Conservation (phyloP, 2,113 vertebrate species). For the Sorex araneus region DNA sequence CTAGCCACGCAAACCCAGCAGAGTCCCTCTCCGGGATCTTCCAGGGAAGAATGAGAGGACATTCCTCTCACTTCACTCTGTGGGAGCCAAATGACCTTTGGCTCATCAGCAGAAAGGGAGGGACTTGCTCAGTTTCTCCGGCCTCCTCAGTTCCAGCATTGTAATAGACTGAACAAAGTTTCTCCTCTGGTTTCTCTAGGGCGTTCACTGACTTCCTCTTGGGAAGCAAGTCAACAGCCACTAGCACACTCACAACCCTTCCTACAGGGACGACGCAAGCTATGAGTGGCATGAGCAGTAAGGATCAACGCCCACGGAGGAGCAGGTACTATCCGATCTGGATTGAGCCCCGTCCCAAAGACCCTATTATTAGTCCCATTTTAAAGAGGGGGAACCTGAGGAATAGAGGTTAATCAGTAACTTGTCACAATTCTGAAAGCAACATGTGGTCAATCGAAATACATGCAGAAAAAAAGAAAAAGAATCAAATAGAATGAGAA, state of each 20-base stretch:
- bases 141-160: slow-evolving; percentile 20
- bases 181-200: slow-evolving; percentile 76
- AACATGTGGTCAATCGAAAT: not conserved
- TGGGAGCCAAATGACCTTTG: slow-evolving; percentile 77
- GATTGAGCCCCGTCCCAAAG: not conserved
- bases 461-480: slow-evolving; percentile 16
- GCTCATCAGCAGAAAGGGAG: slow-evolving; percentile 63
- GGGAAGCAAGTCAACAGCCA: slow-evolving; percentile 73
- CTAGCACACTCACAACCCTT: slow-evolving; percentile 36
- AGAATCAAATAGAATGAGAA: not conserved
- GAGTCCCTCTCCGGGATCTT: slow-evolving; percentile 12
- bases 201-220: slow-evolving; percentile 82
- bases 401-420: slow-evolving; percentile 49
- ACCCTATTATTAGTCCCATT: not conserved
- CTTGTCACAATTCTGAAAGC: not conserved
- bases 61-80: slow-evolving; percentile 16
- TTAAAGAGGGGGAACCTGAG: not conserved
- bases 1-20: slow-evolving; percentile 36
- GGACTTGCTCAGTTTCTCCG: not conserved
- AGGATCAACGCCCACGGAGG: not conserved
- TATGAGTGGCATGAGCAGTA: slow-evolving; percentile 6
- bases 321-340: not conserved
- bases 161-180: slow-evolving; percentile 56
- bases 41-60: slow-evolving; percentile 33
- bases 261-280: not conserved